These are phyloP conservation scores for Plagodis dolabraria DNA, from an alignment of 2,888 invertebrate species.

Conservation along the genomic window DNA sequence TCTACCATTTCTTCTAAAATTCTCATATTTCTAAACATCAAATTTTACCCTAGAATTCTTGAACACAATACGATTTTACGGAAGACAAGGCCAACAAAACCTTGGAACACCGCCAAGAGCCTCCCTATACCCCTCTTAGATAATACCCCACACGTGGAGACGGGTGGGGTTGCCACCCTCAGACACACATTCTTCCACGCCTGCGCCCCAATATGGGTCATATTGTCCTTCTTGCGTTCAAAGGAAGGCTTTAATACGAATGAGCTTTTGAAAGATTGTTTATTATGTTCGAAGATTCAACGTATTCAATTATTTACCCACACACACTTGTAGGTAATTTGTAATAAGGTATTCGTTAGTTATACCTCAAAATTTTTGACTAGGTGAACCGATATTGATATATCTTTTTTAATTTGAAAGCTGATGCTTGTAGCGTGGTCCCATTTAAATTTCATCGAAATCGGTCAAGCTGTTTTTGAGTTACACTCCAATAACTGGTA, in stretches of 20 bases:
- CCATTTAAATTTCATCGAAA: no score
- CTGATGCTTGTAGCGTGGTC: no score
- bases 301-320: background rate
- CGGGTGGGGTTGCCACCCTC: conserved; percentile 52
- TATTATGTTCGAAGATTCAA: conserved; percentile 12
- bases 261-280: conserved; percentile 20
- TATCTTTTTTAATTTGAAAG: no score
- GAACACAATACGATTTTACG: conserved; percentile 28
- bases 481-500: no score
- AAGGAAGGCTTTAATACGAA: conserved; percentile 40
- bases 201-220: conserved; percentile 77
- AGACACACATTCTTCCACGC: conserved; percentile 76
- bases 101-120: conserved; percentile 48
- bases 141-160: conserved; percentile 55
- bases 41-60: background rate
- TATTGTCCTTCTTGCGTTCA: conserved; percentile 58
- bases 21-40: no score
- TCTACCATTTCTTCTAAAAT: no score
- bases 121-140: conserved; percentile 40
- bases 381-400: no score
- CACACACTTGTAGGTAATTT: no score
- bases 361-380: no score
- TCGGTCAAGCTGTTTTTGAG: no score
- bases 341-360: no score
- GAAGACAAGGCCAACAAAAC: conserved; percentile 44